Evolutionary conservation across 2,797 vertebrate species (phyloP).

Genomic region (Microctenopoma lineatum): DNA sequence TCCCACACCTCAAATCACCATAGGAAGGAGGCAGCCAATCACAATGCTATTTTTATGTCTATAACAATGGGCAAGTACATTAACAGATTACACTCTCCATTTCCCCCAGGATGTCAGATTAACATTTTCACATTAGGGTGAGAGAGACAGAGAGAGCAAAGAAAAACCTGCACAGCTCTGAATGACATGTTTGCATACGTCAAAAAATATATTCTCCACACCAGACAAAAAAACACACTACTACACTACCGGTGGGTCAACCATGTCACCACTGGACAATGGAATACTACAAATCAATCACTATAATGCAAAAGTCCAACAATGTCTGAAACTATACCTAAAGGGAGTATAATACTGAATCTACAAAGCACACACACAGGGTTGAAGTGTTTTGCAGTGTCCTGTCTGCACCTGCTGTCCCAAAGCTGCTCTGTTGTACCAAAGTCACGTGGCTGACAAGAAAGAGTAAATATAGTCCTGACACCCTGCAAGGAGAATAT

Average conservation of each 20-base stretch:
- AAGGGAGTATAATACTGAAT: background rate
- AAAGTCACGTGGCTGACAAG: conserved; percentile 44
- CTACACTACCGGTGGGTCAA: background rate
- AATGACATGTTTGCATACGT: conserved; percentile 20
- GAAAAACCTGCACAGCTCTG: conserved; percentile 9
- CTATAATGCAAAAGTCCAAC: background rate
- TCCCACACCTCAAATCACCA: conserved; percentile 36
- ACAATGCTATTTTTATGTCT: conserved; percentile 65
- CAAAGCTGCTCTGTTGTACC: conserved; percentile 47
- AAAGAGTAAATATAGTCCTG: conserved; percentile 52
- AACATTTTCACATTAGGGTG: conserved; percentile 61
- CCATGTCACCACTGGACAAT: background rate
- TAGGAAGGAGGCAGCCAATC: conserved; percentile 65
- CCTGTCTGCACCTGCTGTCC: conserved; percentile 56
- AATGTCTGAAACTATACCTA: background rate
- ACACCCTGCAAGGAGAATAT: conserved; percentile 37
- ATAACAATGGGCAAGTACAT: conserved; percentile 66
- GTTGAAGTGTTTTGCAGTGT: conserved; percentile 30
- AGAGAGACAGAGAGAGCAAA: conserved; percentile 10
- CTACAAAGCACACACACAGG: background rate
- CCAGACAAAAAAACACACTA: background rate
- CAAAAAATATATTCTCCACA: background rate
- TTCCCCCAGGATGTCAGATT: conserved; percentile 65
- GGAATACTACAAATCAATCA: background rate
- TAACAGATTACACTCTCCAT: conserved; percentile 73